phyloP scores from a whole-genome alignment of 2,113 vertebrate genomes.

The Paratilapia polleni region DNA sequence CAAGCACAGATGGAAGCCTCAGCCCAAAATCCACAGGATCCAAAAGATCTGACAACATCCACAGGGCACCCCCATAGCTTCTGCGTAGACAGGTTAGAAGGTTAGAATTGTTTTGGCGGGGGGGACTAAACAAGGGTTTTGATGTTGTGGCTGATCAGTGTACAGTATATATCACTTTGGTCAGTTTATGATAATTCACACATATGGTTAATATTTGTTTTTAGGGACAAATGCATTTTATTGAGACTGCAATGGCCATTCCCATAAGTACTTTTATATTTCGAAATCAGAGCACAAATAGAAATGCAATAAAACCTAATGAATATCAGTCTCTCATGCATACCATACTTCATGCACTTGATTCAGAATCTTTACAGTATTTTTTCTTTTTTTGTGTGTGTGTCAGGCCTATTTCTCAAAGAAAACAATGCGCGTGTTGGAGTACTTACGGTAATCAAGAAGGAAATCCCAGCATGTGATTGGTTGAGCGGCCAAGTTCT shows the following conservation, averaged over 20 bases:
- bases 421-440: background rate
- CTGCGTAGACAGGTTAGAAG: background rate
- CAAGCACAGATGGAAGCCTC: background rate
- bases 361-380: too few species aligned
- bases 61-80: background rate
- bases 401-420: too few species aligned
- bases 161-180: background rate
- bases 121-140: too few species aligned
- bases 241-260: too few species aligned
- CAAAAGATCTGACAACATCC: background rate
- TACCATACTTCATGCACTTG: too few species aligned
- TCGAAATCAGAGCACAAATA: too few species aligned
- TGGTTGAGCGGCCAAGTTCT: conserved; percentile 43
- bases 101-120: conserved; percentile 4
- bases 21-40: background rate
- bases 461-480: conserved; percentile 54
- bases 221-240: too few species aligned
- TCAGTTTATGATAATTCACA: background rate
- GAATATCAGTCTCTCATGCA: too few species aligned
- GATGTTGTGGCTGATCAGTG: background rate
- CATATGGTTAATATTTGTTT: too few species aligned
- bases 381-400: too few species aligned
- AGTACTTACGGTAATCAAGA: conserved; percentile 52
- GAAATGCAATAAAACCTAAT: too few species aligned
- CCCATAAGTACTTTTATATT: too few species aligned